These are phyloP conservation scores for Ommatoiulus sabulosus DNA, from an alignment of 2,888 invertebrate species.

Conservation along the genomic window DNA sequence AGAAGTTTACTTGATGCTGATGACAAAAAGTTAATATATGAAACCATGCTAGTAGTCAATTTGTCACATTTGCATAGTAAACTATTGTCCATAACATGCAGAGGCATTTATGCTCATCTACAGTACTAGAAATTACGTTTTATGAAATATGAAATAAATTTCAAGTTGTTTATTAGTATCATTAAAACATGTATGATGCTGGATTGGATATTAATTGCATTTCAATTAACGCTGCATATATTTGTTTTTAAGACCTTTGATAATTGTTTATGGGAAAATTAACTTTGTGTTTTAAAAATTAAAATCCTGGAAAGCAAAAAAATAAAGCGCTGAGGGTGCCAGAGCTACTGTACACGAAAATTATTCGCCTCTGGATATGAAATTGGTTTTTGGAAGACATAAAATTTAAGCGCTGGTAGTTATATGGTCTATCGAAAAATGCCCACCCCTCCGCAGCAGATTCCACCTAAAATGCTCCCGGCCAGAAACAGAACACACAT, in stretches of 20 bases:
- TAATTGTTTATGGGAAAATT: neutral
- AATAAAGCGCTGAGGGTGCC: neutral
- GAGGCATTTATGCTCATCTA: too few species aligned
- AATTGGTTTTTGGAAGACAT: constrained; percentile 28
- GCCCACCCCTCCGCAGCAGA: neutral
- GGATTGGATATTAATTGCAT: too few species aligned
- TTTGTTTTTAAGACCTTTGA: neutral
- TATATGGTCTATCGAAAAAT: constrained; percentile 34
- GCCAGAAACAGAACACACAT: constrained; percentile 10
- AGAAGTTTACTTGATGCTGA: too few species aligned
- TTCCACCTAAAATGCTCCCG: neutral
- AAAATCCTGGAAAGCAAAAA: neutral
- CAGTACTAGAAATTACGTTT: too few species aligned
- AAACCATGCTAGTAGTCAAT: too few species aligned
- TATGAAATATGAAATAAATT: too few species aligned
- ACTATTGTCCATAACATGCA: too few species aligned
- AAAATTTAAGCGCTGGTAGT: constrained; percentile 28
- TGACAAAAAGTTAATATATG: too few species aligned
- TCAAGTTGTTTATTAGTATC: too few species aligned
- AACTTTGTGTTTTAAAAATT: neutral
- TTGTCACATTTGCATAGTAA: too few species aligned
- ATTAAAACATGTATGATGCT: too few species aligned
- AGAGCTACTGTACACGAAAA: constrained; percentile 15
- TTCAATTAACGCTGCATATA: too few species aligned
- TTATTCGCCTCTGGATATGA: constrained; percentile 14